phyloP scores from a whole-genome alignment of 2,888 invertebrate species.

The Drosophila subsilvestris region DNA sequence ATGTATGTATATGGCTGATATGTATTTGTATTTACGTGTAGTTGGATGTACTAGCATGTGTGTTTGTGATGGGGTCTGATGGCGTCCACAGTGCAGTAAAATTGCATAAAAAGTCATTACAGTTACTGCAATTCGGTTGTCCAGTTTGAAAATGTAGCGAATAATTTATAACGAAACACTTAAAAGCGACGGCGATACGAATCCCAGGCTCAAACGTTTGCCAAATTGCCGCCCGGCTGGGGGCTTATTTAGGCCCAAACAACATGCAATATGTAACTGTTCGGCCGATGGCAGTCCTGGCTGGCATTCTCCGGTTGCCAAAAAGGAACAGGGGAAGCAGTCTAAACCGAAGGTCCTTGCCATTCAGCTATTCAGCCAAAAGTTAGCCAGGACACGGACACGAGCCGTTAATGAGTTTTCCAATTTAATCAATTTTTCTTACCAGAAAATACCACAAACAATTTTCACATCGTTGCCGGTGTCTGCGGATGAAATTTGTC shows the following conservation, averaged over 20 bases:
- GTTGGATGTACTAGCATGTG: background rate
- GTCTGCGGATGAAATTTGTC: conserved; percentile 39
- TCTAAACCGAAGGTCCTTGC: conserved; percentile 31
- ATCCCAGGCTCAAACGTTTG: conserved; percentile 55
- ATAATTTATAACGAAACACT: conserved; percentile 60
- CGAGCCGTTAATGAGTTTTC: conserved; percentile 44
- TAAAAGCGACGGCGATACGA: conserved; percentile 54
- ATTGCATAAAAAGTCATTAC: conserved; percentile 52
- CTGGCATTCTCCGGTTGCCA: conserved; percentile 22
- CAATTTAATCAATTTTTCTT: conserved; percentile 38
- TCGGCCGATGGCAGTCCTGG: conserved; percentile 17
- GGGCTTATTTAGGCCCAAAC: conserved; percentile 53
- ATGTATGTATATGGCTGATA: background rate
- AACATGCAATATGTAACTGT: conserved; percentile 48
- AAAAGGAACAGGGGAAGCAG: conserved; percentile 4
- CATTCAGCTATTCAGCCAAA: conserved; percentile 13
- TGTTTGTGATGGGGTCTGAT: conserved; percentile 61
- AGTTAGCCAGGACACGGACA: conserved; percentile 6
- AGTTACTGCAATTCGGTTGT: conserved; percentile 39
- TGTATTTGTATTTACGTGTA: conserved; percentile 1
- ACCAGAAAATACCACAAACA: conserved; percentile 3
- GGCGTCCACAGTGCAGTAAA: conserved; percentile 61
- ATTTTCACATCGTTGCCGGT: conserved; percentile 4
- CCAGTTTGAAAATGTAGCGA: conserved; percentile 48
- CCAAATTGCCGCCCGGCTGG: conserved; percentile 66